These are phyloP conservation scores for Muschampia plurimacula DNA, from an alignment of 2,888 invertebrate genomes.

Conservation along the genomic window DNA sequence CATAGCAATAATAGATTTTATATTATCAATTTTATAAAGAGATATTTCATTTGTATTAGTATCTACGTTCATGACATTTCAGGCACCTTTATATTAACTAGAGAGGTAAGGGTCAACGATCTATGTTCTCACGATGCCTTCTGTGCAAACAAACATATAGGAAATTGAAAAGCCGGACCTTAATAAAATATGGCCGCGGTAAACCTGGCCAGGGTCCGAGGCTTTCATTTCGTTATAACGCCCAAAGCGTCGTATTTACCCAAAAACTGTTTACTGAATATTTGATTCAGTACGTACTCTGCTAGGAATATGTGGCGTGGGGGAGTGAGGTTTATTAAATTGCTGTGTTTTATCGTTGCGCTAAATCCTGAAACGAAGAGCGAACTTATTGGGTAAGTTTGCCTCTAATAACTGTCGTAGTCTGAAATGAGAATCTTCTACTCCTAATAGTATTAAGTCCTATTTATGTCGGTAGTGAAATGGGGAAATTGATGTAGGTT, in stretches of 20 bases:
- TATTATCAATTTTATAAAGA: too few relatives aligned
- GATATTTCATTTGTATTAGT: too few relatives aligned
- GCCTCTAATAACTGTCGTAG: not conserved
- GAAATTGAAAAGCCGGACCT: slow-evolving; percentile 22
- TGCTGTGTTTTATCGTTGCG: slow-evolving; percentile 17
- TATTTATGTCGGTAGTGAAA: too few relatives aligned
- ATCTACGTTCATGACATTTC: too few relatives aligned
- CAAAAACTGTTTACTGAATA: slow-evolving; percentile 20
- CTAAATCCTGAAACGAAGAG: not conserved
- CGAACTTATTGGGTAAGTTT: not conserved
- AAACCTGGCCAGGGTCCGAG: not conserved
- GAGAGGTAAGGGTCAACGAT: not conserved
- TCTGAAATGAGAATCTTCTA: not conserved
- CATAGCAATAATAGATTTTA: too few relatives aligned
- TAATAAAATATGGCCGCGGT: slow-evolving; percentile 4
- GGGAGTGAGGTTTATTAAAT: slow-evolving; percentile 22
- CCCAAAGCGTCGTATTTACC: slow-evolving; percentile 20
- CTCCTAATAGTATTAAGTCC: too few relatives aligned
- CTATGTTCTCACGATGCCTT: not conserved
- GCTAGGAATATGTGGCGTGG: not conserved
- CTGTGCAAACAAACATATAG: not conserved
- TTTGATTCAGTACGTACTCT: slow-evolving; percentile 21
- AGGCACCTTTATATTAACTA: too few relatives aligned
- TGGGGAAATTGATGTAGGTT: too few relatives aligned
- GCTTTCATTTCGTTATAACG: slow-evolving; percentile 21